Evolutionary conservation across 2,797 vertebrate species (phyloP).

Genomic region (Pseudomugil gertrudae): DNA sequence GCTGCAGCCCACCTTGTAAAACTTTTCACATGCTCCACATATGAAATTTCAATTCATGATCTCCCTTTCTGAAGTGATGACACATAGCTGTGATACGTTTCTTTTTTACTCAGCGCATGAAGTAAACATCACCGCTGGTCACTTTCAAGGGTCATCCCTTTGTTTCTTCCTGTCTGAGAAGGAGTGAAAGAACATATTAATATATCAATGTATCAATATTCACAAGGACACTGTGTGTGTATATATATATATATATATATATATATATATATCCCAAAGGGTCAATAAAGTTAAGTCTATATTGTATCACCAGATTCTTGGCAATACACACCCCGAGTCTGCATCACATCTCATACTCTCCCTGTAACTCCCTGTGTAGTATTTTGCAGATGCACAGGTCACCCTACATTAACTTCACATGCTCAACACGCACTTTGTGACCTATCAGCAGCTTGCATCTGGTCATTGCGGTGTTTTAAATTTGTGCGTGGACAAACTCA

Average conservation of each 20-base stretch:
- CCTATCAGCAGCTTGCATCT: conserved; percentile 44
- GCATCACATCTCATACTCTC: too few relatives aligned
- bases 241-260: too few relatives aligned
- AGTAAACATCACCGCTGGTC: conserved; percentile 21
- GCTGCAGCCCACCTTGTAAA: conserved; percentile 15
- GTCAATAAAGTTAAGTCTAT: too few relatives aligned
- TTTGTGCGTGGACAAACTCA: conserved; percentile 31
- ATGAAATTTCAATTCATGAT: conserved; percentile 13
- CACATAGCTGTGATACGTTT: background rate
- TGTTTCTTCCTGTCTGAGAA: conserved; percentile 17
- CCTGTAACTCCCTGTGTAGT: conserved; percentile 32
- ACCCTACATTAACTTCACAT: conserved; percentile 27
- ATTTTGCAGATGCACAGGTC: conserved; percentile 64
- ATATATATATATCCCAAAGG: too few relatives aligned
- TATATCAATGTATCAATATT: too few relatives aligned
- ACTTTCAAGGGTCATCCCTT: conserved; percentile 32
- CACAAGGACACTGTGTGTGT: too few relatives aligned
- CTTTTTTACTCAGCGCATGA: background rate
- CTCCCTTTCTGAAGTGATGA: background rate
- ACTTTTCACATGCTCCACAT: conserved; percentile 42
- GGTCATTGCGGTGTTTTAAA: conserved; percentile 23
- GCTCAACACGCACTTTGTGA: conserved; percentile 41
- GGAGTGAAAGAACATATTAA: too few relatives aligned
- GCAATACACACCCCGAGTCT: too few relatives aligned
- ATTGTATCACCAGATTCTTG: too few relatives aligned